Percentiles rank a stretch among this genome's conserved stretches.
Conservation (phyloP, 2,888 invertebrate species). For the Andrena flavipes region DNA sequence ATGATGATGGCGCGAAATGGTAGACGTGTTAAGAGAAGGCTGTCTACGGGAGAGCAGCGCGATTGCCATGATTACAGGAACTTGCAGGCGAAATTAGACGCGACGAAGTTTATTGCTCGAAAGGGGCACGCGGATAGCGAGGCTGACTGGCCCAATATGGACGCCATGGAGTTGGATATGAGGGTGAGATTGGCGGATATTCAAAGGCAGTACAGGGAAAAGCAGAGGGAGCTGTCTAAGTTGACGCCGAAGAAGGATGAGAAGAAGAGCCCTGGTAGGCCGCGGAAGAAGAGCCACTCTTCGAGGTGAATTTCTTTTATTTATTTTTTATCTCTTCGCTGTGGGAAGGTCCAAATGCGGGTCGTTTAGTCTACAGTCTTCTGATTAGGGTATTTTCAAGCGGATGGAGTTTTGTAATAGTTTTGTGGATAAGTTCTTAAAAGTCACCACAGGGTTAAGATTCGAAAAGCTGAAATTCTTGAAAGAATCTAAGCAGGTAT, state of each 20-base stretch:
- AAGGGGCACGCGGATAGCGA: slow-evolving; percentile 74
- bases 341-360: not conserved
- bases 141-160: slow-evolving; percentile 86
- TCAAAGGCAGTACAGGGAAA: slow-evolving; percentile 93
- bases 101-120: slow-evolving; percentile 79
- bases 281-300: slow-evolving; percentile 84
- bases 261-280: slow-evolving; percentile 85
- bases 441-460: too few relatives aligned
- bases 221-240: slow-evolving; percentile 92
- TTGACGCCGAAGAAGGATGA: slow-evolving; percentile 87
- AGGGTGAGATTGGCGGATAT: slow-evolving; percentile 92
- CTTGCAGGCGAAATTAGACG: slow-evolving; percentile 74
- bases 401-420: too few relatives aligned
- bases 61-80: slow-evolving; percentile 74
- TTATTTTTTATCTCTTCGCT: not conserved
- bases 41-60: slow-evolving; percentile 57
- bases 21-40: slow-evolving; percentile 21
- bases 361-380: too few relatives aligned
- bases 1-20: not conserved
- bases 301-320: slow-evolving; percentile 64
- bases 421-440: not conserved
- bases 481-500: too few relatives aligned
- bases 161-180: slow-evolving; percentile 93
- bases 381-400: too few relatives aligned
- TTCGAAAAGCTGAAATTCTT: too few relatives aligned